These are phyloP conservation scores for Eira barbara DNA, from an alignment of 2,113 vertebrate genomes.

Conservation along the genomic window DNA sequence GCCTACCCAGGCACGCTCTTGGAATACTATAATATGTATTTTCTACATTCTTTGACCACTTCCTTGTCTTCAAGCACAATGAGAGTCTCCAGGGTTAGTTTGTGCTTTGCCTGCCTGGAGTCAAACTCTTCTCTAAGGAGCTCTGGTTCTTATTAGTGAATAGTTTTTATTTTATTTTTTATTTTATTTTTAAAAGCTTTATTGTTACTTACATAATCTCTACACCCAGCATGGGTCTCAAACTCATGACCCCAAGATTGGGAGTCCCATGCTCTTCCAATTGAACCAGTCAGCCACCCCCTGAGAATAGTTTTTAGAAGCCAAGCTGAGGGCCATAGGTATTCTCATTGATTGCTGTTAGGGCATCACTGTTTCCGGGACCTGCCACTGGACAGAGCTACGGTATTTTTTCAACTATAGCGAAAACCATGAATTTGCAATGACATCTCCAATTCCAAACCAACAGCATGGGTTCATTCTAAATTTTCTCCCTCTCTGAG, in stretches of 20 bases:
- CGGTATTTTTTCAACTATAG: background rate
- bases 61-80: background rate
- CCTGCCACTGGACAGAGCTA: background rate
- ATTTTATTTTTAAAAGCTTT: background rate
- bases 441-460: background rate
- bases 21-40: background rate
- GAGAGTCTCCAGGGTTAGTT: background rate
- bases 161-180: background rate
- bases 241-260: background rate
- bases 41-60: background rate
- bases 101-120: background rate
- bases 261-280: background rate
- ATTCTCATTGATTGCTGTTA: background rate
- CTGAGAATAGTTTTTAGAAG: background rate
- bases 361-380: background rate
- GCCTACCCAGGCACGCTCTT: background rate
- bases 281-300: background rate
- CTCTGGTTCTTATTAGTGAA: background rate
- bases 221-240: background rate
- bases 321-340: background rate
- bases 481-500: background rate
- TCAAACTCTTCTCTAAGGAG: background rate
- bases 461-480: background rate
- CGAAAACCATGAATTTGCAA: background rate
- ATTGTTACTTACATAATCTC: background rate